Base-by-base conservation (phyloP, 2,113 vertebrate genomes). In the Lethenteron reissneri region DNA sequence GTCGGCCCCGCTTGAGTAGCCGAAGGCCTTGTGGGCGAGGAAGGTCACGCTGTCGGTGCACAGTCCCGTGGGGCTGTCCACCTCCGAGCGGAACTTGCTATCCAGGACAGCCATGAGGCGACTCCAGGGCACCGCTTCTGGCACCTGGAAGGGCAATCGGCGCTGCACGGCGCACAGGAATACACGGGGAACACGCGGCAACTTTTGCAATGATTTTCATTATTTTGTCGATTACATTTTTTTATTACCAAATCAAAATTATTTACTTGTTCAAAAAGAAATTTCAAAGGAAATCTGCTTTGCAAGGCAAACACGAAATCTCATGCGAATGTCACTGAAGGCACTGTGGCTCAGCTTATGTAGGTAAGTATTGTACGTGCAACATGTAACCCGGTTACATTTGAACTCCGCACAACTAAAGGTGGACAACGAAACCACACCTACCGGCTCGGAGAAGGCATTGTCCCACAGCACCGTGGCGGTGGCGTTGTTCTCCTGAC, bases 401-500 rank as follows among this genome's bases (percentile, higher is more conserved):
- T 41, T 41, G 5, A 41, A 25, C n/a, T 68, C n/a, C 2, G 64
- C 64, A 68, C 9, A 68, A 25, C 64, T 9, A n/a, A 68, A 68
- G 64, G 64, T 68, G 64, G 25, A 68, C 25, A 68, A 68, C 1
- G 9, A 25, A 68, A 68, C 9, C 64, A 25, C 25, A 76, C 90
- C 89, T 79, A 99, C 94, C 19, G 82, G 78, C 73, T 92, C 87
- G 0, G 90, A 89, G 80, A 99, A 99, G 60, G 92, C 94, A 25
- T 91, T 95, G 74, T 99, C 94, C 94, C 94, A 99, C 74, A 99
- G 81, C 76, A 97, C 84, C 0, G 94, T 99, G 14, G 92, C 94
- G 80, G 94, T 84, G 74, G 94, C 94, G 0, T 95, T 99, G 76
- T 88, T 95, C 80, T 99, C 94, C 79, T 99, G 94, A 82, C 95